phyloP scores from a whole-genome alignment of 2,888 invertebrate species.

The Pristionchus mayeri region DNA sequence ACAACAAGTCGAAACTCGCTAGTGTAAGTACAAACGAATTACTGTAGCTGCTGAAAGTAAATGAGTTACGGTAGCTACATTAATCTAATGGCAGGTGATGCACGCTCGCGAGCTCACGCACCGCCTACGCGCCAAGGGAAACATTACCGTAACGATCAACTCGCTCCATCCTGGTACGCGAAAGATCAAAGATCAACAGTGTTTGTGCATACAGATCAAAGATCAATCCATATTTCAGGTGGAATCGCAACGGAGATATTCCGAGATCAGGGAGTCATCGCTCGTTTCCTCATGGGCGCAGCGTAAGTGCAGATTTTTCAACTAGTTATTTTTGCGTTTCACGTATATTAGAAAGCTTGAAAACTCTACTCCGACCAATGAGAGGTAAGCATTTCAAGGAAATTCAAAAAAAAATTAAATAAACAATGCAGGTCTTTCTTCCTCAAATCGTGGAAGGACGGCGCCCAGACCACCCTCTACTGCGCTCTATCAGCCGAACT shows the following conservation, averaged over 20 bases:
- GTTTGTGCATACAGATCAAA: too few species aligned
- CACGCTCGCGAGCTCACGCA: not conserved
- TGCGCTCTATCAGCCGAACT: constrained; percentile 85
- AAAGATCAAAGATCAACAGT: too few species aligned
- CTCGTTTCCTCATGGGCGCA: not conserved
- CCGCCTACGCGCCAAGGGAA: not conserved
- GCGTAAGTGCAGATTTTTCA: too few species aligned
- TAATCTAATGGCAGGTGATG: not conserved
- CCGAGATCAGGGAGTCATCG: not conserved
- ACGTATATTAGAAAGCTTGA: too few species aligned
- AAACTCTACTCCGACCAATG: too few species aligned
- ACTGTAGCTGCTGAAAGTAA: too few species aligned
- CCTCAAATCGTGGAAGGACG: constrained; percentile 84
- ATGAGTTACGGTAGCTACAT: too few species aligned
- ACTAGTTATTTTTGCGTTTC: too few species aligned
- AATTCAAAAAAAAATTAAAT: too few species aligned
- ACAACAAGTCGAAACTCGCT: constrained; percentile 73
- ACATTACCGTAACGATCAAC: not conserved
- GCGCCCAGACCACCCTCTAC: constrained; percentile 86
- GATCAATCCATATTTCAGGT: too few species aligned
- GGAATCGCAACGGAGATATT: not conserved
- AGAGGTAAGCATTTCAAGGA: too few species aligned
- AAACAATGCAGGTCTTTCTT: constrained; percentile 71
- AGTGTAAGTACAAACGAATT: too few species aligned
- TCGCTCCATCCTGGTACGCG: not conserved